These are phyloP conservation scores for Dipus sagitta DNA, from an alignment of 2,797 vertebrate species.

Conservation along the genomic window DNA sequence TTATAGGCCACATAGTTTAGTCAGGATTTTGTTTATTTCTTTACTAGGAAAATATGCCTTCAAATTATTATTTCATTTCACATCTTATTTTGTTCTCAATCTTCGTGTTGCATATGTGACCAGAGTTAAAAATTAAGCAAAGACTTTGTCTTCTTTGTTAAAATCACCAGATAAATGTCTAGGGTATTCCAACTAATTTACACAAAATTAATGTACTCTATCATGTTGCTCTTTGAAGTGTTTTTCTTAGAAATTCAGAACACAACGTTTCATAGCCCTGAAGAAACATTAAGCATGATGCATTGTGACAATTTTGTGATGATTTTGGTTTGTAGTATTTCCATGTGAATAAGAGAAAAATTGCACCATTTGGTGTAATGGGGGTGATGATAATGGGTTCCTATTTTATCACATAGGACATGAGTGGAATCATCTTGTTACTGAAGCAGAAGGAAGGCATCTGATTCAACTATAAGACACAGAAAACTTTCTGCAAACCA, in stretches of 20 bases:
- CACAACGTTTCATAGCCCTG: not conserved
- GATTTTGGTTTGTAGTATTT: constrained; percentile 13
- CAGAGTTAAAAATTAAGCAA: not conserved
- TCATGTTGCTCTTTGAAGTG: not conserved
- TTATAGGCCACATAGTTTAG: not conserved
- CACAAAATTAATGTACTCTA: not conserved
- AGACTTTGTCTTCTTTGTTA: not conserved
- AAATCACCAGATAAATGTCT: not conserved
- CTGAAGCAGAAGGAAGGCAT: not conserved
- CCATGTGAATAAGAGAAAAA: constrained; percentile 24
- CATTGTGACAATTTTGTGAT: not conserved
- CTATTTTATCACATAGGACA: not conserved
- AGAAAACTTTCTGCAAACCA: not conserved
- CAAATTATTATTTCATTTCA: not conserved
- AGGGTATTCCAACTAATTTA: not conserved
- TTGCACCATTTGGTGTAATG: not conserved
- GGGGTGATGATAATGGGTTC: not conserved
- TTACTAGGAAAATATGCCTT: not conserved
- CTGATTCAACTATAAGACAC: not conserved
- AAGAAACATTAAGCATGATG: not conserved
- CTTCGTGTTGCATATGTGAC: not conserved
- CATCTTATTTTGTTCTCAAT: not conserved
- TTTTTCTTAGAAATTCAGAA: not conserved
- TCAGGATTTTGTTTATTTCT: not conserved
- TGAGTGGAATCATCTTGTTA: not conserved